A percentile compares a stretch with the other conserved stretches of the same genome.
phyloP scores from a whole-genome alignment of 2,797 vertebrate species.

The Atherinosoma microstoma region DNA sequence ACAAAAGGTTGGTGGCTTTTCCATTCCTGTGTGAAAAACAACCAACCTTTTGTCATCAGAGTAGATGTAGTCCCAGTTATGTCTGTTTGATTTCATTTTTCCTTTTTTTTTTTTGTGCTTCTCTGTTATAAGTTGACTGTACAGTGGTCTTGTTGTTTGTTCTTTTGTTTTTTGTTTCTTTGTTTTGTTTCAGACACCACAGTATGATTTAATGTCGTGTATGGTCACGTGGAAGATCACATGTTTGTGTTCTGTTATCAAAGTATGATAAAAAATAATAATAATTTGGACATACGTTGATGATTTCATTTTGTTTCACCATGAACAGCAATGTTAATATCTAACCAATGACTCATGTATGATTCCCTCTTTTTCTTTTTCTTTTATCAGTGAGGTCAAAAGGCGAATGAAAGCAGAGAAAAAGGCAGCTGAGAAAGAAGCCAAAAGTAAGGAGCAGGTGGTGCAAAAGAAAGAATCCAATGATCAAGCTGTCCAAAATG shows the following conservation, averaged over 20 bases:
- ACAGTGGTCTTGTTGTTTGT: not conserved
- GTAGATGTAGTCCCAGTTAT: constrained; percentile 18
- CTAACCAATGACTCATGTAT: not conserved
- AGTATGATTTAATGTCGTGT: not conserved
- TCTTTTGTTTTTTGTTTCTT: not conserved
- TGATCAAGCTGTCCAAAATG: constrained; percentile 75
- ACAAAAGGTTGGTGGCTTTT: constrained; percentile 94
- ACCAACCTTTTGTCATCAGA: constrained; percentile 85
- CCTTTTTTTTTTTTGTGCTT: constrained; percentile 13
- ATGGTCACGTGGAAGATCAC: constrained; percentile 1
- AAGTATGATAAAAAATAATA: not conserved
- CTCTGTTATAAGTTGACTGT: not conserved
- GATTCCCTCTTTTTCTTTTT: not conserved
- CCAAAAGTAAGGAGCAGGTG: constrained; percentile 80
- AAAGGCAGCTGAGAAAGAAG: constrained; percentile 93
- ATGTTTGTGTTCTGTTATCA: not conserved
- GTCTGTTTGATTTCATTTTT: constrained; percentile 23
- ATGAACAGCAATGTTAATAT: not conserved
- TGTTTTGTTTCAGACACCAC: not conserved
- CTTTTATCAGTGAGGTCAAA: constrained; percentile 90
- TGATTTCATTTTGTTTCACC: constrained; percentile 2
- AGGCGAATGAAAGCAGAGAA: constrained; percentile 95
- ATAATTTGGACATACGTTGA: not conserved
- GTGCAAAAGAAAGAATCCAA: constrained; percentile 84
- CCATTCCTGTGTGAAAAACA: constrained; percentile 81